phyloP scores from a whole-genome alignment of 2,888 invertebrate genomes.

The Slavum lentiscoides region DNA sequence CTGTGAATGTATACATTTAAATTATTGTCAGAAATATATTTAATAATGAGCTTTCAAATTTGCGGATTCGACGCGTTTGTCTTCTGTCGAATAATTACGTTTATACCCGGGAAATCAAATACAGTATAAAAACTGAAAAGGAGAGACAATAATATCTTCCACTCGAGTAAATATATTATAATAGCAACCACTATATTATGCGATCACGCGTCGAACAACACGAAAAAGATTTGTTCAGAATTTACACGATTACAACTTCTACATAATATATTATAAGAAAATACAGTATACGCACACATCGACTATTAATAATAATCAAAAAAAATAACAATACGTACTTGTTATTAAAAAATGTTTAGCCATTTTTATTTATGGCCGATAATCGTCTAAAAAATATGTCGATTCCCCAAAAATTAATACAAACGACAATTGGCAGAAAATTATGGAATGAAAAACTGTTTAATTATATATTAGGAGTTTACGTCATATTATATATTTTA shows the following conservation, averaged over 20 bases:
- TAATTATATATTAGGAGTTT: background rate
- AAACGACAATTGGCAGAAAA: background rate
- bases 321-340: too few species aligned
- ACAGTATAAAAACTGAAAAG: background rate
- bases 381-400: too few species aligned
- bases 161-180: too few species aligned
- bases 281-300: too few species aligned
- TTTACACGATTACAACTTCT: too few species aligned
- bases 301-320: too few species aligned
- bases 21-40: conserved; percentile 24
- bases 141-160: background rate
- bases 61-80: background rate
- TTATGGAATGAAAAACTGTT: background rate
- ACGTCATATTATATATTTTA: background rate
- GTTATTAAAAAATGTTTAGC: too few species aligned
- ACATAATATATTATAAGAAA: too few species aligned
- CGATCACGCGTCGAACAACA: background rate
- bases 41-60: conserved; percentile 19
- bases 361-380: too few species aligned
- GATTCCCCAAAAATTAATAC: background rate
- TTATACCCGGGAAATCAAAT: background rate
- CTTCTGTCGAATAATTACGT: background rate
- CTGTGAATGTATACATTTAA: background rate
- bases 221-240: background rate
- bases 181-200: too few species aligned